These are phyloP conservation scores for Eurystomus gularis DNA, from an alignment of 2,113 vertebrate species.

Conservation along the genomic window DNA sequence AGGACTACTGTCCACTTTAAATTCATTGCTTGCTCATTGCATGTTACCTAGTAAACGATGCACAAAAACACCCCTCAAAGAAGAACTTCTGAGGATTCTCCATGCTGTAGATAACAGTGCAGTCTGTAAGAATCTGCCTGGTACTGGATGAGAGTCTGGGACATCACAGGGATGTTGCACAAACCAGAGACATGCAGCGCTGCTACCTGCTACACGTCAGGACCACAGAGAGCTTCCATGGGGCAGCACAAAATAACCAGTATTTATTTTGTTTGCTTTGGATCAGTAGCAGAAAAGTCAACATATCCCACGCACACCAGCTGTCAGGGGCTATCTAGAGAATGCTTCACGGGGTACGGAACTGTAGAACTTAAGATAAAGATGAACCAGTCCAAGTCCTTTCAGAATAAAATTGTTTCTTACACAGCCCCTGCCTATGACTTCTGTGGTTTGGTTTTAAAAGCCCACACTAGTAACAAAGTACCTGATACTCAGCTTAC, in stretches of 20 bases:
- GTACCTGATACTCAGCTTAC: neutral
- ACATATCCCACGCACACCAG: neutral
- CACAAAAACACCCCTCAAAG: neutral
- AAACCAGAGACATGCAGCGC: neutral
- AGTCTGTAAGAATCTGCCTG: neutral
- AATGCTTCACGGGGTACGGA: neutral
- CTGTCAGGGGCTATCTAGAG: neutral
- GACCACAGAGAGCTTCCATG: neutral
- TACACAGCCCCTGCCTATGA: neutral
- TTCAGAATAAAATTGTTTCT: neutral
- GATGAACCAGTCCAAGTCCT: neutral
- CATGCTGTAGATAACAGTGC: neutral
- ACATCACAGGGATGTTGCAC: neutral
- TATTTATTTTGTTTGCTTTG: neutral
- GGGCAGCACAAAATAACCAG: neutral
- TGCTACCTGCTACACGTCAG: neutral
- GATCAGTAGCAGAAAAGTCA: constrained; percentile 12
- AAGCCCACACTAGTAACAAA: neutral
- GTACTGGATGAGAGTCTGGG: neutral
- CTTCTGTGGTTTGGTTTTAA: neutral
- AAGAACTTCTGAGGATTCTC: neutral
- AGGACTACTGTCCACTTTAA: neutral
- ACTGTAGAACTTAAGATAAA: neutral
- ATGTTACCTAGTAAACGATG: neutral
- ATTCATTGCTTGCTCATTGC: neutral